Conservation (phyloP, 1,140 invertebrate species). For the Drosophila sechellia region DNA sequence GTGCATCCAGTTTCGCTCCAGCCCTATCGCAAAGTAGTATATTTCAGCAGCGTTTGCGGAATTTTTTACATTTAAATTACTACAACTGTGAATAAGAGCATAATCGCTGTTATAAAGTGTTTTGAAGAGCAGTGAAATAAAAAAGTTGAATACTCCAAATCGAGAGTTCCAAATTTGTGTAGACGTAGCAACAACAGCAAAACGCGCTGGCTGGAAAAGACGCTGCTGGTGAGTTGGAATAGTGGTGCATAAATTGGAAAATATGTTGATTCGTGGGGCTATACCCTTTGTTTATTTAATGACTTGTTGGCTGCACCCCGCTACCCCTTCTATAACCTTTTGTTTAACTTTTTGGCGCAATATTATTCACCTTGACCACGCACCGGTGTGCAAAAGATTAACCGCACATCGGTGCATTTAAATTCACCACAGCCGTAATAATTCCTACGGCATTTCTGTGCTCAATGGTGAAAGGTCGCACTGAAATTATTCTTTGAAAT, state of each 20-base stretch:
- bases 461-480: not conserved
- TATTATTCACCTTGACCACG: slow-evolving; percentile 33
- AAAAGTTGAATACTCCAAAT: not conserved
- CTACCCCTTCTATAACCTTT: slow-evolving; percentile 29
- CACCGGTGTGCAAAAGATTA: slow-evolving; percentile 14
- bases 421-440: not conserved
- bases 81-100: not conserved
- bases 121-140: not conserved
- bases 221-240: slow-evolving; percentile 36
- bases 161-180: not conserved
- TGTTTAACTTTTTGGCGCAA: slow-evolving; percentile 75
- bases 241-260: not conserved
- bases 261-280: not conserved
- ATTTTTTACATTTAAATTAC: slow-evolving; percentile 19
- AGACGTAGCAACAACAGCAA: slow-evolving; percentile 8
- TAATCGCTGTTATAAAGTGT: not conserved
- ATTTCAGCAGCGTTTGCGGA: slow-evolving; percentile 9
- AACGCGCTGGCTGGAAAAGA: slow-evolving; percentile 31
- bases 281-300: slow-evolving; percentile 3
- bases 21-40: not conserved
- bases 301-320: not conserved
- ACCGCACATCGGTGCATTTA: slow-evolving; percentile 9
- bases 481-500: not conserved
- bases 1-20: too few relatives aligned
- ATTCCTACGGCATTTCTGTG: too few relatives aligned